Evolutionary conservation across 2,113 vertebrate genomes (phyloP).

Genomic region (Semicossyphus pulcher): DNA sequence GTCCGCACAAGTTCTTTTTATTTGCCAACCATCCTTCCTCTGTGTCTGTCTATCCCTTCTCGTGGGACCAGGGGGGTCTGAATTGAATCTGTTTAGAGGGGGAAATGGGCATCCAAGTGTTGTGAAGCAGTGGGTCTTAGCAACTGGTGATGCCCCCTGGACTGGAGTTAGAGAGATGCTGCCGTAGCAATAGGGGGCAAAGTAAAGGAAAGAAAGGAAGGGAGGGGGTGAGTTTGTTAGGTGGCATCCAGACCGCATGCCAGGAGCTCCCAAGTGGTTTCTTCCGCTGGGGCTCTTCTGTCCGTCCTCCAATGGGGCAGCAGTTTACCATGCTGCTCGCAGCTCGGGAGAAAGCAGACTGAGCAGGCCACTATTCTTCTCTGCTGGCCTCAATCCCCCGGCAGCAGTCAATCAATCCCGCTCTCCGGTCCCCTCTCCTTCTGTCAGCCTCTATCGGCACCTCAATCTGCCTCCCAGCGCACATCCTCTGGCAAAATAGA

Average conservation of each 20-base stretch:
- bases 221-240: conserved; percentile 56
- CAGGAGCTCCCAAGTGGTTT: conserved; percentile 72
- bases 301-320: conserved; percentile 66
- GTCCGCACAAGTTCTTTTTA: conserved; percentile 74
- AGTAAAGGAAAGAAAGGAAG: conserved; percentile 46
- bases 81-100: conserved; percentile 76
- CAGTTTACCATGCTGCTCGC: conserved; percentile 73
- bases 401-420: conserved; percentile 63
- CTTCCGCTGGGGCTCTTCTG: conserved; percentile 66
- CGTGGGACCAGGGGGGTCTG: conserved; percentile 70
- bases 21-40: conserved; percentile 69
- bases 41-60: conserved; percentile 67
- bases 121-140: conserved; percentile 79
- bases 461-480: conserved; percentile 79
- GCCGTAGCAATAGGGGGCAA: conserved; percentile 62
- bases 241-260: conserved; percentile 66
- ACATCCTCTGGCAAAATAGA: conserved; percentile 81
- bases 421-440: conserved; percentile 65
- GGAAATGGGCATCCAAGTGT: conserved; percentile 72
- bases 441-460: conserved; percentile 63
- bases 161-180: conserved; percentile 78
- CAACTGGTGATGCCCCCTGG: conserved; percentile 75
- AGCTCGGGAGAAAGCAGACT: conserved; percentile 46
- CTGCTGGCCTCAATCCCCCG: conserved; percentile 64
- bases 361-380: conserved; percentile 69